Base-by-base conservation (phyloP, 1,140 invertebrate genomes). In the Campodea augens region DNA sequence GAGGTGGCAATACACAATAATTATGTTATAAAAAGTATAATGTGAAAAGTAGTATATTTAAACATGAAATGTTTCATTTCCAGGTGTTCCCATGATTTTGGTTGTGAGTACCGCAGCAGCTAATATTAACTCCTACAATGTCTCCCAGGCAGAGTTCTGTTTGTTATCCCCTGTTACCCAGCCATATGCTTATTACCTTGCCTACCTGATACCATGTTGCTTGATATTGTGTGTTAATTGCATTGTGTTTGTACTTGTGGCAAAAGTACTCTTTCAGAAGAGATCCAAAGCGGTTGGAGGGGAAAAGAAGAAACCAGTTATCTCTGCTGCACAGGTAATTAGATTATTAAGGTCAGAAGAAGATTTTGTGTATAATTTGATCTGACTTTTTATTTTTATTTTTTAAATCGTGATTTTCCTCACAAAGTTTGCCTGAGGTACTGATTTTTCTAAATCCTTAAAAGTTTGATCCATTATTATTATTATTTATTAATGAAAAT, bases 201-300 rank as follows among this genome's bases (percentile, higher is more conserved):
- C 53, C 4, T 60, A 54, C 25, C 32, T 60, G 2, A 64, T 57
- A 7, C 69, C 69, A 3, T 58, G 59, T 4, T 66, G 65, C 43
- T 29, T 67, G 38, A 65, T 72, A 15, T 53, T 72, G 1, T 45
- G 66, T 15, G 52, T 66, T 51, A 69, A 69, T 52, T 59, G 58
- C 25, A 48, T 61, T 19, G 63, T 70, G 10, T 71, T 70, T 48
- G 52, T 66, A 38, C 58, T 66, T 55, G 66, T 70, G 19, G 58
- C 57, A 0, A 49, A 62, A 22, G 65, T 70, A 1, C 60, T 70
- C 10, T 57, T 66, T 46, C 60, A 62, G 42, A 62, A 64, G 5
- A 54, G 55, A 29, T 56, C 60, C 23, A 51, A 46, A 3, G 32
- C 45, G 27, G 43, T 50, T 49, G 44, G 43, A 48, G 25, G 40